Base-by-base conservation (phyloP, 2,113 vertebrate species). In the Mesoclemmys tuberculata region DNA sequence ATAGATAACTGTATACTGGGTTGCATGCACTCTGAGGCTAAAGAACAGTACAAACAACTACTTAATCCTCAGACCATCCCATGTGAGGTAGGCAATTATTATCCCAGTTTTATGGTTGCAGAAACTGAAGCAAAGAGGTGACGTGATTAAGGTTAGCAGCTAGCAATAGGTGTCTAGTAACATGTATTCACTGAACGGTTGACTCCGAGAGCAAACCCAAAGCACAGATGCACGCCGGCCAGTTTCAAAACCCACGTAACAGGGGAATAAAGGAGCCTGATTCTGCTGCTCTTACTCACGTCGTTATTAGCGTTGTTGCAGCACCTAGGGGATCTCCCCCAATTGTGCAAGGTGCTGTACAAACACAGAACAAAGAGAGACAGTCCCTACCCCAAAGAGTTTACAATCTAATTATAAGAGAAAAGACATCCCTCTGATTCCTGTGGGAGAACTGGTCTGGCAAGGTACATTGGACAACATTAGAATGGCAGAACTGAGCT, bases 211-310 rank as follows among this genome's bases (percentile, higher is more conserved):
- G 61, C 16, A 35, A 18, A 68, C 61, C 35, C 18, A 18, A 19
- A 21, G 16, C 35, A 68, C 61, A n/a, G 35, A n/a, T 68, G 35
- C 13, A 68, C 9, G 6, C 8, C n/a, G 35, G 31, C 61, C 35
- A 68, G 31, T n/a, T 68, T 18, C 35, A 19, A n/a, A n/a, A 52
- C 21, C 55, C 49, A 21, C 75, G 29, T 6, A 77, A 58, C 58
- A 93, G 80, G 22, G 2, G 4, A 48, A 88, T 61, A 38, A 54
- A 80, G 27, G 46, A 85, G 79, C 82, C 51, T 81, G 80, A 79
- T 0, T 0, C 0, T 0, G 35, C 1, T 0, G 21, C 51, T 35
- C 24, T 41, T 26, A 80, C 49, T 46, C 84, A 3, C 22, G 38
- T 2, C 2, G 21, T 3, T 19, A 8, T 82, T 77, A 38, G 52